These are phyloP conservation scores for Hypsopygia costalis DNA, from an alignment of 2,888 invertebrate genomes.

Conservation along the genomic window DNA sequence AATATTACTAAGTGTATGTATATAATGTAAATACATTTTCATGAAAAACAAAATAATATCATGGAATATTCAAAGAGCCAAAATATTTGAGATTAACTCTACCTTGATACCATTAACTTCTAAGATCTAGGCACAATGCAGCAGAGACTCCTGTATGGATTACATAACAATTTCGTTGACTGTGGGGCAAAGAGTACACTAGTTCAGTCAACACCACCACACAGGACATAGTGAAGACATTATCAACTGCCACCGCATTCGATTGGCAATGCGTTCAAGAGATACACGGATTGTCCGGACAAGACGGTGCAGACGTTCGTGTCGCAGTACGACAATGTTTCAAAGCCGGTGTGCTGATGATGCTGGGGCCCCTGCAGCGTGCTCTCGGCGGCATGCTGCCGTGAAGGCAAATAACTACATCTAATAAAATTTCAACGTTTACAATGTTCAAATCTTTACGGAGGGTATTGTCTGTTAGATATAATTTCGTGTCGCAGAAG, in stretches of 20 bases:
- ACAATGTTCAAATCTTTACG: conserved; percentile 65
- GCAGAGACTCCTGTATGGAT: conserved; percentile 80
- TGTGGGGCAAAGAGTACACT: conserved; percentile 66
- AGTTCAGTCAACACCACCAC: conserved; percentile 63
- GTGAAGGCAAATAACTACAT: conserved; percentile 71
- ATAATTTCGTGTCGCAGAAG: conserved; percentile 64
- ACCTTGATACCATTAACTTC: conserved; percentile 80
- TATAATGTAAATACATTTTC: conserved; percentile 80
- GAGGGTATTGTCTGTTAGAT: conserved; percentile 80
- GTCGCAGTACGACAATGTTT: too few species aligned
- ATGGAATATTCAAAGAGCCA: conserved; percentile 81
- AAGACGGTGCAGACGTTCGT: too few species aligned
- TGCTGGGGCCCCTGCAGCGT: conserved; percentile 58
- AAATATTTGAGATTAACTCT: conserved; percentile 80
- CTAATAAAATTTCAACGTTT: conserved; percentile 71
- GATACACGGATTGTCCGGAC: too few species aligned
- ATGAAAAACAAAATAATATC: conserved; percentile 80
- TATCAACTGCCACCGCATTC: conserved; percentile 45
- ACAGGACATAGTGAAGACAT: conserved; percentile 51
- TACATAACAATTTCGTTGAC: conserved; percentile 79
- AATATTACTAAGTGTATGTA: conserved; percentile 78
- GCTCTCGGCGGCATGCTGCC: conserved; percentile 55
- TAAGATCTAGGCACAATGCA: conserved; percentile 82
- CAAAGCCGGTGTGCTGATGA: conserved; percentile 43
- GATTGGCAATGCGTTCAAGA: conserved; percentile 2